These are phyloP conservation scores for Halocynthia roretzi DNA, from an alignment of 23 tunicate genomes.

Conservation along the genomic window DNA sequence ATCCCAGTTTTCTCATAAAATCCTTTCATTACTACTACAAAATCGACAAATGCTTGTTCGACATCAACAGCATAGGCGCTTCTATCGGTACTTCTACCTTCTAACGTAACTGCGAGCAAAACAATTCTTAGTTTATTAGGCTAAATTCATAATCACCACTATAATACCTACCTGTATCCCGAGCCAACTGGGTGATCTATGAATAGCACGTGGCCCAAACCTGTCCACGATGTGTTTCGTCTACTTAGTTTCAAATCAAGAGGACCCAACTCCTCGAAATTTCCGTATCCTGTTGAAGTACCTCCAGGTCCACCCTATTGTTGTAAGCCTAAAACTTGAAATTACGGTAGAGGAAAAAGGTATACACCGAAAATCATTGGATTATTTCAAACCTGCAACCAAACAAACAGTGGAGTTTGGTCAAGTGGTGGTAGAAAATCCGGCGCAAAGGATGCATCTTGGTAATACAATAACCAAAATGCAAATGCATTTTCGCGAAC, in stretches of 20 bases:
- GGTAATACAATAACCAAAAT: conserved; percentile 18
- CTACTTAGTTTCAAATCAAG: conserved; percentile 60
- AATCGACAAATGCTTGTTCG: conserved; percentile 54
- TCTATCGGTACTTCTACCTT: too few species aligned
- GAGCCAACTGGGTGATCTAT: conserved; percentile 88
- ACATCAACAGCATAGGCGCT: conserved; percentile 69
- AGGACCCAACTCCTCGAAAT: conserved; percentile 93
- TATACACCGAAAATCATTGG: not conserved
- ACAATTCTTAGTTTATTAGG: not conserved
- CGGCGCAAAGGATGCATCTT: conserved; percentile 9
- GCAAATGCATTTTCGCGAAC: conserved; percentile 12
- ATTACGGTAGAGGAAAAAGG: too few species aligned
- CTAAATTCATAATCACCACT: not conserved
- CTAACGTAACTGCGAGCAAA: conserved; percentile 49
- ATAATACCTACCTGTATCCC: conserved; percentile 55
- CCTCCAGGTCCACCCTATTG: conserved; percentile 94
- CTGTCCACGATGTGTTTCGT: conserved; percentile 83
- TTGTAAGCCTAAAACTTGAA: not conserved
- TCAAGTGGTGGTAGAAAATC: not conserved
- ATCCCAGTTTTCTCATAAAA: conserved; percentile 75
- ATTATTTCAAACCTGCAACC: conserved; percentile 19
- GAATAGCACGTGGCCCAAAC: conserved; percentile 69
- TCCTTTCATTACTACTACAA: conserved; percentile 66
- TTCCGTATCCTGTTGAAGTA: conserved; percentile 86
- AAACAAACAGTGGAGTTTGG: conserved; percentile 4